Conservation (phyloP, 1,140 invertebrate genomes). For the Hyposmocoma kahamanoa region DNA sequence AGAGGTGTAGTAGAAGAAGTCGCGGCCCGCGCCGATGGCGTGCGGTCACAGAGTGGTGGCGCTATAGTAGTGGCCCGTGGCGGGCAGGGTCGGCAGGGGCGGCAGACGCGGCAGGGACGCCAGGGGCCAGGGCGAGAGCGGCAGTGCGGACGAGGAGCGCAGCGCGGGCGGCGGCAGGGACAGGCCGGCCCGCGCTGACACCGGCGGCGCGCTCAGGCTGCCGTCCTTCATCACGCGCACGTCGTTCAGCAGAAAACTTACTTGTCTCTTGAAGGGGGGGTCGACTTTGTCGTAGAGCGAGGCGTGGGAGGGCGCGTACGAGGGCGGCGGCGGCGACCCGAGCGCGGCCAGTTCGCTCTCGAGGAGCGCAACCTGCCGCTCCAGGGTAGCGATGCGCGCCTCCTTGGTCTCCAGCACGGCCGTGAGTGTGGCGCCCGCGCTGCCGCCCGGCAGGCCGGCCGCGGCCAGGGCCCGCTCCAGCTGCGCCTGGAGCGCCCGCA, state of each 20-base stretch:
- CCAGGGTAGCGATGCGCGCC: conserved; percentile 87
- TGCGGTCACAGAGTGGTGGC: conserved; percentile 60
- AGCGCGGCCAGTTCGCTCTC: conserved; percentile 80
- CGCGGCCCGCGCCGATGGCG: too few relatives aligned
- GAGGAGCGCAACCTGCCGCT: conserved; percentile 85
- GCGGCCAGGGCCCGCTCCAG: conserved; percentile 82
- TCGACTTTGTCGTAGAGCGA: conserved; percentile 78
- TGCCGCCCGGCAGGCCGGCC: conserved; percentile 76
- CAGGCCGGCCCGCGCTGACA: conserved; percentile 9
- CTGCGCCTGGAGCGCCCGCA: conserved; percentile 84
- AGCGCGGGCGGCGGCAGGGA: conserved; percentile 24
- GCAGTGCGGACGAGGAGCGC: conserved; percentile 21
- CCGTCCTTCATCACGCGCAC: conserved; percentile 82
- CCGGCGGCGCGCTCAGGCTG: conserved; percentile 61
- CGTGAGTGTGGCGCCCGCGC: conserved; percentile 81
- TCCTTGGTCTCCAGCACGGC: conserved; percentile 89
- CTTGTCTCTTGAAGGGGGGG: conserved; percentile 83
- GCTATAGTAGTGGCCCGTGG: conserved; percentile 39
- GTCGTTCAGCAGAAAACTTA: conserved; percentile 87
- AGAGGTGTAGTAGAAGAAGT: too few relatives aligned
- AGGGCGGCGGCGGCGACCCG: conserved; percentile 74
- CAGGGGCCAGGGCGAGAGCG: conserved; percentile 14
- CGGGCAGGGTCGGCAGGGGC: conserved; percentile 16
- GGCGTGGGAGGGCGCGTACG: conserved; percentile 68
- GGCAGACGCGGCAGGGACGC: conserved; percentile 24